phyloP scores from a whole-genome alignment of 2,888 invertebrate species.

The Leucozona laternaria region DNA sequence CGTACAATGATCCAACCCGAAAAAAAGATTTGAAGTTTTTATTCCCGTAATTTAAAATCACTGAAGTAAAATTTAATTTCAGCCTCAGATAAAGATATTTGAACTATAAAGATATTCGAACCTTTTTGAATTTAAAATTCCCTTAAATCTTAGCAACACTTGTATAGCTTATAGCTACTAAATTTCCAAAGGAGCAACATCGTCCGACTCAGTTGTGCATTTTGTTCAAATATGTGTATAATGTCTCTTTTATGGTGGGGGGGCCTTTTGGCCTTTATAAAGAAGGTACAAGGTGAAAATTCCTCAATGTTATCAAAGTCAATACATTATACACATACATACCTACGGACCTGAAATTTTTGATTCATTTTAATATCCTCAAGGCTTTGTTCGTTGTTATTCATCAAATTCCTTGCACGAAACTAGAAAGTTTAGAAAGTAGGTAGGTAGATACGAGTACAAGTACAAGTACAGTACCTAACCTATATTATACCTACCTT shows the following conservation, averaged over 20 bases:
- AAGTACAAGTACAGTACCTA: neutral
- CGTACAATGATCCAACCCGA: neutral
- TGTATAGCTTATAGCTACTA: too few relatives aligned
- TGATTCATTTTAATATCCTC: slow-evolving; percentile 10
- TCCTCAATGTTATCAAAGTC: slow-evolving; percentile 26
- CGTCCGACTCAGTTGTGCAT: neutral
- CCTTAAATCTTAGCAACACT: neutral
- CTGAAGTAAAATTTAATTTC: neutral
- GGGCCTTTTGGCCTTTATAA: neutral
- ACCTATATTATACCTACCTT: neutral
- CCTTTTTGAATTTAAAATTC: neutral
- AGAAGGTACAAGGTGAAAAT: slow-evolving; percentile 8
- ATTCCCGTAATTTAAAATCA: too few relatives aligned
- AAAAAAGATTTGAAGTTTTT: too few relatives aligned
- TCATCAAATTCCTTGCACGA: slow-evolving; percentile 33
- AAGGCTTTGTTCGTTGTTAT: slow-evolving; percentile 17
- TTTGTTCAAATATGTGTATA: slow-evolving; percentile 7
- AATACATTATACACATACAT: neutral
- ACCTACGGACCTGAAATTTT: slow-evolving; percentile 12
- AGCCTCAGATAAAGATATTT: neutral
- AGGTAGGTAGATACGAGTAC: neutral
- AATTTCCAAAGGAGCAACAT: neutral
- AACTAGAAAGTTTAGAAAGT: slow-evolving; percentile 19
- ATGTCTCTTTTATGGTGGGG: neutral
- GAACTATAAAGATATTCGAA: too few relatives aligned